Evolutionary conservation across 2,888 invertebrate species (phyloP).

Genomic region (Trisateles emortualis): DNA sequence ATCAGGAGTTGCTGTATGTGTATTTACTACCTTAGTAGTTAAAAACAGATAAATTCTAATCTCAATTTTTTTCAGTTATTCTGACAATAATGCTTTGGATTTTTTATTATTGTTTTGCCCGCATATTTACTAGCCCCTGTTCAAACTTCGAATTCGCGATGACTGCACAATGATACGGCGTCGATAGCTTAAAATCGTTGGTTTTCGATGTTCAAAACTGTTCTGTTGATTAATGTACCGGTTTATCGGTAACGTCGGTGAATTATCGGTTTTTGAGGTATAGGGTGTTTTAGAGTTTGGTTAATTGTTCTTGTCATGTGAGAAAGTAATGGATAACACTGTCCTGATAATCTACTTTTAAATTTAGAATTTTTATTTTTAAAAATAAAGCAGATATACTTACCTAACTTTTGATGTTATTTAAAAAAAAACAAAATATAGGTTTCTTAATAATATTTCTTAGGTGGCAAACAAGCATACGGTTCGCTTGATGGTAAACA

Average conservation of each 20-base stretch:
- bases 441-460: too few relatives aligned
- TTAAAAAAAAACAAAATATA: too few relatives aligned
- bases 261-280: constrained; percentile 51
- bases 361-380: not conserved
- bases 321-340: not conserved
- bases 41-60: too few relatives aligned
- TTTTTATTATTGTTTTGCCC: not conserved
- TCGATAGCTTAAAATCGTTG: constrained; percentile 66
- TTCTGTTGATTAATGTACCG: constrained; percentile 78
- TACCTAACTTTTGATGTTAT: too few relatives aligned
- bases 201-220: constrained; percentile 80
- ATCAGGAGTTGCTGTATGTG: too few relatives aligned
- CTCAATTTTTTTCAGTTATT: too few relatives aligned
- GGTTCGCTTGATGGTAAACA: too few relatives aligned
- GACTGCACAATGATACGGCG: constrained; percentile 64
- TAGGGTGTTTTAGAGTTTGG: constrained; percentile 6
- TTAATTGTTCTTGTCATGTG: not conserved
- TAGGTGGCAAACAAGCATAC: too few relatives aligned
- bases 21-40: too few relatives aligned
- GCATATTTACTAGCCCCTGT: constrained; percentile 34
- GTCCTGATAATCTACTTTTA: not conserved
- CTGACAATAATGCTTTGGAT: too few relatives aligned
- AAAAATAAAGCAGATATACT: too few relatives aligned
- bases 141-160: constrained; percentile 62
- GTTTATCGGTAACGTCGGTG: constrained; percentile 48